These are phyloP conservation scores for Bombus balteatus DNA, from an alignment of 1,140 invertebrate species.

Conservation along the genomic window DNA sequence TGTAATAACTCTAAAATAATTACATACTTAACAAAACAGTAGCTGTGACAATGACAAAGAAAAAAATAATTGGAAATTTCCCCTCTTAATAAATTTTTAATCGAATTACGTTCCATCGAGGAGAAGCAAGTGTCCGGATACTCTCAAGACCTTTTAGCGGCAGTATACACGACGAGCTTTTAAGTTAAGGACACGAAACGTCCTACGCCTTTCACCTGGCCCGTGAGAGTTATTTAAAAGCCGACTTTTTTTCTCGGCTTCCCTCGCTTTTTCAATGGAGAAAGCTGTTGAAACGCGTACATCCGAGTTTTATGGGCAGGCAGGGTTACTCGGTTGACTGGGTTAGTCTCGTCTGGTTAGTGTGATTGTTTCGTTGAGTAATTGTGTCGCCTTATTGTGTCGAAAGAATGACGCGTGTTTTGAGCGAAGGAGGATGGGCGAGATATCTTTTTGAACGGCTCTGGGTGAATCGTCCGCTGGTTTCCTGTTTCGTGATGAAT, in stretches of 20 bases:
- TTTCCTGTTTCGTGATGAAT: not conserved
- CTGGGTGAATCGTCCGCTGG: not conserved
- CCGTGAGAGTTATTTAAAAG: conserved; percentile 1
- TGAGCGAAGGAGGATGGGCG: not conserved
- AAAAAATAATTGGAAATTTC: not conserved
- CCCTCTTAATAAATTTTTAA: not conserved
- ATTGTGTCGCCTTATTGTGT: not conserved
- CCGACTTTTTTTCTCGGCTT: not conserved
- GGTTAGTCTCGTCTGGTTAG: not conserved
- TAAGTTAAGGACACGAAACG: not conserved
- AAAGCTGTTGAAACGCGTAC: not conserved
- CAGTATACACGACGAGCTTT: not conserved
- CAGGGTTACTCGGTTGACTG: not conserved
- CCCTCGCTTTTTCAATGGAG: not conserved
- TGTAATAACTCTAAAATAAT: no score
- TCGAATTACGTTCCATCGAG: not conserved
- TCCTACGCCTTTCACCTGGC: not conserved
- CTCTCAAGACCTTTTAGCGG: not conserved
- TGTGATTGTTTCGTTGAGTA: conserved; percentile 2
- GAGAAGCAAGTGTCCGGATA: not conserved
- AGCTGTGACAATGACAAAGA: no score
- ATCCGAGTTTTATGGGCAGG: not conserved
- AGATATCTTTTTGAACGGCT: not conserved
- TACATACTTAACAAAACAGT: no score
- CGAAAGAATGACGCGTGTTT: not conserved